Percentiles rank a stretch among this genome's conserved stretches.
Evolutionary conservation across 2,113 vertebrate genomes (phyloP).

Genomic region (Ptilorrhoa leucosticta): DNA sequence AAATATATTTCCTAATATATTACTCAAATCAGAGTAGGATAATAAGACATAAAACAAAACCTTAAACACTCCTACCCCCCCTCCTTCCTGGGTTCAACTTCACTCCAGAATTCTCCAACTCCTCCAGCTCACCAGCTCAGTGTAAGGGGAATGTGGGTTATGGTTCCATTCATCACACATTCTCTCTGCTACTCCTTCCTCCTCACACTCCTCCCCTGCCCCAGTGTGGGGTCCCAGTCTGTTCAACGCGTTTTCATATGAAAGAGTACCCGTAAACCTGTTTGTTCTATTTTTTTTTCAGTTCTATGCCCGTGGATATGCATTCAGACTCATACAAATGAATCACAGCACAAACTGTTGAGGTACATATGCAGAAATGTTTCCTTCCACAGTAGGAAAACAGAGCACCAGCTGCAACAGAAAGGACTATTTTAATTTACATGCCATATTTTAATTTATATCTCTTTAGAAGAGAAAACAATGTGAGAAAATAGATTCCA

Average conservation of each 20-base stretch:
- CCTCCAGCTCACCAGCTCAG: accelerated
- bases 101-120: background rate
- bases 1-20: background rate
- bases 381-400: background rate
- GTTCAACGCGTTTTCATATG: background rate
- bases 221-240: background rate
- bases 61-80: background rate
- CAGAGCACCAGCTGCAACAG: background rate
- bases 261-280: background rate
- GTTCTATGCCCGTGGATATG: background rate
- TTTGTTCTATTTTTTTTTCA: background rate
- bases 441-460: background rate
- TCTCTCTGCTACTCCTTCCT: background rate
- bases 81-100: background rate
- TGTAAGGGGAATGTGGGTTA: accelerated
- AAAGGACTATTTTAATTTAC: background rate
- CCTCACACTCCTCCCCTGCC: background rate
- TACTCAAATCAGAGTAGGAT: background rate
- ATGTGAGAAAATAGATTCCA: background rate
- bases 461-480: background rate
- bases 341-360: background rate
- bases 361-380: background rate
- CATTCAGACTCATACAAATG: background rate
- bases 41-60: background rate
- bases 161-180: background rate